Base-by-base conservation (phyloP, 2,888 invertebrate species). In the Himalopsyche tibetana region DNA sequence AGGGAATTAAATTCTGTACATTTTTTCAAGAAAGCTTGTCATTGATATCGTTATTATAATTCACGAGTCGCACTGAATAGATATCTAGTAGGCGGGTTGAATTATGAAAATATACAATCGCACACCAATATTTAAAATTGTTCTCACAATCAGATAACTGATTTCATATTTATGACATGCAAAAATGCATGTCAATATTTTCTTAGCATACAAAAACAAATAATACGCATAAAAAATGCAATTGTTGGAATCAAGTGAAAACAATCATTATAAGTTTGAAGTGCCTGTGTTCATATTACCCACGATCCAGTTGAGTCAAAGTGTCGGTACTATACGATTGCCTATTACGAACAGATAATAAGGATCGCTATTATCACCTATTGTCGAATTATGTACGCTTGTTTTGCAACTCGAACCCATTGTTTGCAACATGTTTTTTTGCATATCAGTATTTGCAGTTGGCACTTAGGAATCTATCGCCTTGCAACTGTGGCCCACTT, bases 331-430 rank as follows among this genome's bases (percentile, higher is more conserved):
- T 42, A 81, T 56, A 56, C n/a, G 55, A 80, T 84, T 84, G 80
- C 81, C 81, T 55, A 80, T 63, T 84, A 63, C 56, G 38, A 51
- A 36, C 42, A 51, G 84, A 84, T 84, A 84, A 84, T 84, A 81
- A 81, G 84, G 84, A 84, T 84, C 69, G 84, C 86, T 82, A 86
- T 87, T 88, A 88, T 86, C 88, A 85, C 87, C 88, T 87, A 88
- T 88, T 88, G 88, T 88, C 88, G 84, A 87, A 87, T 88, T 88
- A 86, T 88, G 63, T 84, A 87, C 87, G 87, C 85, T 83, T 84
- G 82, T 88, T 85, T 88, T 84, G 86, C 55, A 85, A 85, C 74
- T 42, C 55, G 38, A n/a, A 28, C 28, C 87, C 69, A 87, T 87
- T 87, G 87, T 87, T 74, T 87, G 74, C 80, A 85, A 55, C 42